These are phyloP conservation scores for Eonycteris spelaea DNA, from an alignment of 2,113 vertebrate genomes.

Conservation along the genomic window DNA sequence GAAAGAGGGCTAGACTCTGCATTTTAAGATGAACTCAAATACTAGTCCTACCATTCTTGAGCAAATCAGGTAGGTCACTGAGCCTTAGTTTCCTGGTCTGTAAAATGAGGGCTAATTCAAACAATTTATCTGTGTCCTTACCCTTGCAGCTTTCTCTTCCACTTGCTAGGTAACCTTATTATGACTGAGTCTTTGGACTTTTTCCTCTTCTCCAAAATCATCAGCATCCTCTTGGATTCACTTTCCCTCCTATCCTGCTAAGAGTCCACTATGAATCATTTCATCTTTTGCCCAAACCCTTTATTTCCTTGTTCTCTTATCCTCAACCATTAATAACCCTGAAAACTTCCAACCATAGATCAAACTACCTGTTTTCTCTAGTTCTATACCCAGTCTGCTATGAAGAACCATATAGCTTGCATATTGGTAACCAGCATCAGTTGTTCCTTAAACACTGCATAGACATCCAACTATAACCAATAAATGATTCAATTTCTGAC, in stretches of 20 bases:
- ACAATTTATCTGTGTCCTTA: background rate
- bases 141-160: background rate
- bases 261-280: background rate
- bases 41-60: background rate
- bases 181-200: background rate
- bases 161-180: background rate
- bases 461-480: background rate
- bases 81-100: background rate
- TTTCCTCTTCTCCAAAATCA: background rate
- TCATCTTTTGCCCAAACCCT: background rate
- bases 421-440: background rate
- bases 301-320: background rate
- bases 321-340: background rate
- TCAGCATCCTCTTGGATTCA: background rate
- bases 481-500: background rate
- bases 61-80: background rate
- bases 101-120: background rate
- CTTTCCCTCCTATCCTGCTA: background rate
- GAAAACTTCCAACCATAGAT: background rate
- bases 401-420: background rate
- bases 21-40: background rate
- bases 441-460: background rate
- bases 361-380: background rate
- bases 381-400: background rate
- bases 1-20: background rate